phyloP scores from a whole-genome alignment of 2,113 vertebrate species.

The Mola mola region DNA sequence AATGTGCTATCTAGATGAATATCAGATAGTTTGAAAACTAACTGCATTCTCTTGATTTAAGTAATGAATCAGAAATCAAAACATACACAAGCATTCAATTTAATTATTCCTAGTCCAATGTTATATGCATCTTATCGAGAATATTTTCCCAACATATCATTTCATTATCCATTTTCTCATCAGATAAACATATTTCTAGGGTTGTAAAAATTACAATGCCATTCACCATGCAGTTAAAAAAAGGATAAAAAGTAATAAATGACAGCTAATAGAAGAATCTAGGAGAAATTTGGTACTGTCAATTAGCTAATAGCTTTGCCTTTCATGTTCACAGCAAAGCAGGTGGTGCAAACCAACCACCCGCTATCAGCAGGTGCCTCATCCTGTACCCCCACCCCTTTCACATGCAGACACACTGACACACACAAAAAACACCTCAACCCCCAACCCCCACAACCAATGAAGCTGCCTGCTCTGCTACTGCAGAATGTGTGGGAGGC shows the following conservation, averaged over 20 bases:
- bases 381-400: conserved; percentile 59
- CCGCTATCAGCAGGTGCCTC: conserved; percentile 71
- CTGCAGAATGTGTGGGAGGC: conserved; percentile 75
- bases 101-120: too few species aligned
- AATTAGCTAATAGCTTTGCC: conserved; percentile 58
- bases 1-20: too few species aligned
- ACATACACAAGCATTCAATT: background rate
- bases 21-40: too few species aligned
- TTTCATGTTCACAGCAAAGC: conserved; percentile 71
- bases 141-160: background rate
- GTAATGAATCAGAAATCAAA: background rate
- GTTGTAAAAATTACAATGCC: too few species aligned
- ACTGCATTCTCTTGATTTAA: too few species aligned
- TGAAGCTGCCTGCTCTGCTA: conserved; percentile 63
- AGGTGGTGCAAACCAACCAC: conserved; percentile 70
- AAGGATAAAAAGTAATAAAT: too few species aligned
- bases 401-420: conserved; percentile 26
- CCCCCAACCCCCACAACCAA: conserved; percentile 48
- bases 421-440: conserved; percentile 39
- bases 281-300: conserved; percentile 43
- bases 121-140: too few species aligned
- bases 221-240: too few species aligned
- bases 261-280: conserved; percentile 29
- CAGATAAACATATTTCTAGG: too few species aligned
- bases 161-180: background rate